Base-by-base conservation (phyloP, 2,113 vertebrate genomes). In the Stegostoma tigrinum region DNA sequence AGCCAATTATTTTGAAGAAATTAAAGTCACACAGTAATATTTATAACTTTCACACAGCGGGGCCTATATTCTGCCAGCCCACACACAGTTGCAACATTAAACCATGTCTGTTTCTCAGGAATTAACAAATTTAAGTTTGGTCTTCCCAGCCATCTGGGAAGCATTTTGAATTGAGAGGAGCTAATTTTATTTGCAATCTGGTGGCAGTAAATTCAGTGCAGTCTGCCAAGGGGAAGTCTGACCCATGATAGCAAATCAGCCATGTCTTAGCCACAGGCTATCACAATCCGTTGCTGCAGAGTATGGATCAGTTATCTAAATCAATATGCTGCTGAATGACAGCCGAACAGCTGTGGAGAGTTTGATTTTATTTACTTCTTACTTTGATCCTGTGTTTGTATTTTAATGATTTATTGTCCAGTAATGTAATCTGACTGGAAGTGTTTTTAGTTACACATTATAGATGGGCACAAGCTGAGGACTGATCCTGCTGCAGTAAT, bases 401-500 rank as follows among this genome's bases (percentile, higher is more conserved):
- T 10, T 95, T 70, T 27, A 95, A 52, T 75, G 42, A 72, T 95
- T 52, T 24, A 72, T 72, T 95, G 68, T 72, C 94, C 68, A 15
- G 67, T 52, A 70, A 95, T 24, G 52, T 72, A 72, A 95, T 72
- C 94, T 72, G 68, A 72, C 45, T 95, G 67, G 72, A 95, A 95
- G 89, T 96, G 75, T 24, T 96, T 96, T 19, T 96, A 99, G 99
- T 96, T 99, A 96, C 98, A 99, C 96, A 99, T 99, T 97, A 98
- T 99, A 61, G 98, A 99, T 61, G 99, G 99, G 95, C 99, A 99
- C 97, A 99, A 99, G 97, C 97, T 99, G 96, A 98, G 98, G 97
- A 98, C 96, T 55, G 98, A 99, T 96, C 99, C 99, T 0, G 97
- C 98, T 21, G 97, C 98, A 0, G 98, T 99, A 94, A 99, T 99